Conservation (phyloP, 1,140 invertebrate genomes). For the Drosophila ironensis region DNA sequence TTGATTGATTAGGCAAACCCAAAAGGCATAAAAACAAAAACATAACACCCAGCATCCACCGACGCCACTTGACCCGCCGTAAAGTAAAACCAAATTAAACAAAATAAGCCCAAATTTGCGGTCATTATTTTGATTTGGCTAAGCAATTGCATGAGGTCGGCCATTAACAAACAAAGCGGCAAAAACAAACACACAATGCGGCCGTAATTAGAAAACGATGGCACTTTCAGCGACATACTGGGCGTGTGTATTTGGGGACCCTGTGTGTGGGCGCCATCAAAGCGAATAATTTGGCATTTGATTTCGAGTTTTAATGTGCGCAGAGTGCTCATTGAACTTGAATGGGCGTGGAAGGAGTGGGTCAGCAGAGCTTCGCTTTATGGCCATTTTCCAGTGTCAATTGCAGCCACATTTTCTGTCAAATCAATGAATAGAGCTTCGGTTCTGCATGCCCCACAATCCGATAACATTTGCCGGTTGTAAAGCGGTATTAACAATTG, state of each 20-base stretch:
- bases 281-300: conserved; percentile 34
- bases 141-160: conserved; percentile 27
- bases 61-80: not conserved
- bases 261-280: conserved; percentile 19
- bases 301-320: conserved; percentile 33
- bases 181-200: conserved; percentile 29
- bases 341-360: conserved; percentile 5
- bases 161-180: conserved; percentile 29
- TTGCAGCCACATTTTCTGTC: conserved; percentile 13
- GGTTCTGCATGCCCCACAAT: not conserved
- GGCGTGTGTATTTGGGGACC: not conserved
- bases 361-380: not conserved
- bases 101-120: conserved; percentile 41
- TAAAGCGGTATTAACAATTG: no score
- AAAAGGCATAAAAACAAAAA: conserved; percentile 6
- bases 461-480: not conserved
- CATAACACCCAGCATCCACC: conserved; percentile 1
- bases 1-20: conserved; percentile 49
- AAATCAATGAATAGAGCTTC: not conserved
- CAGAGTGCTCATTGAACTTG: conserved; percentile 19
- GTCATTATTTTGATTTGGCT: conserved; percentile 54
- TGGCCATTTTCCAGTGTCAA: conserved; percentile 18
- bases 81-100: conserved; percentile 28
- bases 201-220: conserved; percentile 30
- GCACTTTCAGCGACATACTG: conserved; percentile 14